Percentiles rank a stretch among this genome's conserved stretches.
Conservation (phyloP, 2,888 invertebrate genomes). For the Macaria liturata region DNA sequence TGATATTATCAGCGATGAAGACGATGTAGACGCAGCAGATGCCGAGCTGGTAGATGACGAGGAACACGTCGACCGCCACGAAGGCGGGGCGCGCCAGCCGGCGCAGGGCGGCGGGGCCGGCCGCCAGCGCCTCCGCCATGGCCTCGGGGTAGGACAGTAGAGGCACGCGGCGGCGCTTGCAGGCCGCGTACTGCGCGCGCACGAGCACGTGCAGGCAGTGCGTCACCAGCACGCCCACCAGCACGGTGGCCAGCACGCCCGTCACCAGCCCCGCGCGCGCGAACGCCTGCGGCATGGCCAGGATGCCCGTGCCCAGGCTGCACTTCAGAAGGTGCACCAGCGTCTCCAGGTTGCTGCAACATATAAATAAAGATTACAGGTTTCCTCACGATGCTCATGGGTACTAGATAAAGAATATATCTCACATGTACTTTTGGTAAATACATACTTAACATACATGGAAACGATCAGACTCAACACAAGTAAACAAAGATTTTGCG, state of each 20-base stretch:
- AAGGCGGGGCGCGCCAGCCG: constrained; percentile 84
- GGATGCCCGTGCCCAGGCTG: constrained; percentile 95
- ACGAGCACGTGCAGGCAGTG: constrained; percentile 94
- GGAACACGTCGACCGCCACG: constrained; percentile 86
- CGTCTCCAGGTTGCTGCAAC: constrained; percentile 89
- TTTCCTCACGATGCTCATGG: too few relatives aligned
- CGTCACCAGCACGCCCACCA: constrained; percentile 91
- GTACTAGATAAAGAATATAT: too few relatives aligned
- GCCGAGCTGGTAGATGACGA: constrained; percentile 94
- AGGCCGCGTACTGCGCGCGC: constrained; percentile 80
- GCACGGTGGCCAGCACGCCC: constrained; percentile 89
- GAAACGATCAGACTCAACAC: not conserved
- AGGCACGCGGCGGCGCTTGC: constrained; percentile 85
- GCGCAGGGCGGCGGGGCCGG: constrained; percentile 87
- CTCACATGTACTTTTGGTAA: too few relatives aligned
- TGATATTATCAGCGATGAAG: constrained; percentile 93
- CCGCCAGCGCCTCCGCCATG: constrained; percentile 89
- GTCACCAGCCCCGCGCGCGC: constrained; percentile 91
- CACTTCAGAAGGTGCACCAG: constrained; percentile 94
- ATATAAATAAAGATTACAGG: constrained; percentile 28
- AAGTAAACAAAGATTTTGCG: not conserved
- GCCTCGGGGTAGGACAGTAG: constrained; percentile 93
- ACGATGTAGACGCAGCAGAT: constrained; percentile 98
- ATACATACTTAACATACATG: too few relatives aligned
- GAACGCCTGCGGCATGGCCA: constrained; percentile 97